phyloP scores from a whole-genome alignment of 2,888 invertebrate genomes.

The Nezara viridula region DNA sequence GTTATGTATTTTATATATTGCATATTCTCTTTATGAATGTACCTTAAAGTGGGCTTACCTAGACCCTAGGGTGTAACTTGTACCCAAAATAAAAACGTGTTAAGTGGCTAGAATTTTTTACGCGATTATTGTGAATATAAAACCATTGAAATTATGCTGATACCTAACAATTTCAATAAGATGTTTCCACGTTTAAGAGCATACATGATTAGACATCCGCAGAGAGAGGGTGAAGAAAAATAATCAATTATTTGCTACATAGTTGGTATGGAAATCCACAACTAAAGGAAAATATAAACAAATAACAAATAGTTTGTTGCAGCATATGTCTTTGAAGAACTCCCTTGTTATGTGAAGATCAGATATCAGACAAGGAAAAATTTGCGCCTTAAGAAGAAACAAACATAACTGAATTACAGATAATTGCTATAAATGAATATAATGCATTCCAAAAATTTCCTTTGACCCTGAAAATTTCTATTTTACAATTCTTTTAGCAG shows the following conservation, averaged over 20 bases:
- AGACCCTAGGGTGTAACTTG: background rate
- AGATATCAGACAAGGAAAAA: background rate
- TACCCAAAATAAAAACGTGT: background rate
- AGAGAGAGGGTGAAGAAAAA: no score
- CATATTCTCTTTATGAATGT: background rate
- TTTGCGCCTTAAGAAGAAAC: background rate
- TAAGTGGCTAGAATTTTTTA: background rate
- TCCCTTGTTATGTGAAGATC: background rate
- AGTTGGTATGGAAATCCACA: no score
- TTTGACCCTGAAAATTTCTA: no score
- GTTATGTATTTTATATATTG: constrained; percentile 18
- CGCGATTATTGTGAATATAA: background rate
- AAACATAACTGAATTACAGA: background rate
- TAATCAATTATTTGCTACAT: no score
- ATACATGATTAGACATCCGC: no score
- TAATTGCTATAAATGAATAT: background rate
- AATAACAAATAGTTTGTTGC: background rate
- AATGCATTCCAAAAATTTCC: no score
- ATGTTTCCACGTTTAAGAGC: no score
- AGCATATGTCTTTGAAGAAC: background rate
- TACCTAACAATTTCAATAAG: background rate
- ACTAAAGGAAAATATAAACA: no score
- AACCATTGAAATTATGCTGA: background rate
- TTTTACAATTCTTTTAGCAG: no score
- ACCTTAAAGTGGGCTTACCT: background rate